These are phyloP conservation scores for Cryptus viduatorius DNA, from an alignment of 2,888 invertebrate species.

Conservation along the genomic window DNA sequence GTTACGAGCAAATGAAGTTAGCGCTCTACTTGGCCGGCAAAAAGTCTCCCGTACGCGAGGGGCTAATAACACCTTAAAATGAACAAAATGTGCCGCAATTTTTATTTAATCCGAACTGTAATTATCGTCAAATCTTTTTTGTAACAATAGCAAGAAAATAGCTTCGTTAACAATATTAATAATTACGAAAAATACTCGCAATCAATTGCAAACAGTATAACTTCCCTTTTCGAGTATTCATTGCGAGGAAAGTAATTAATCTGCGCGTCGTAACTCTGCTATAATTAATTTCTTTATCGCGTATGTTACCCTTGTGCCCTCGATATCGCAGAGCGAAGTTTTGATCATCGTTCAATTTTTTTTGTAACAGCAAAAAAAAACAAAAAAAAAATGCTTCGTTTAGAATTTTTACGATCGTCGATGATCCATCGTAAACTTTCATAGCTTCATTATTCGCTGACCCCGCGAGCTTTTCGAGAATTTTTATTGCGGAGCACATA, in stretches of 20 bases:
- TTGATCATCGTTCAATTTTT: neutral
- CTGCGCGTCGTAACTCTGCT: neutral
- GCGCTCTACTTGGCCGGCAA: no score
- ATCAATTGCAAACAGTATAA: no score
- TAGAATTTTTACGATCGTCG: neutral
- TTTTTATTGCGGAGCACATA: conserved; percentile 25
- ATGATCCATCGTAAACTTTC: neutral
- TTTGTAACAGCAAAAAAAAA: neutral
- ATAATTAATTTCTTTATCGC: neutral
- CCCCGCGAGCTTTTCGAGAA: conserved; percentile 22
- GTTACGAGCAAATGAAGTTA: no score
- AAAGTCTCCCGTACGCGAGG: no score
- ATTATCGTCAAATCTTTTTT: no score
- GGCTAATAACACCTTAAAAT: neutral
- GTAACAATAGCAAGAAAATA: no score
- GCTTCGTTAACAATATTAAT: no score
- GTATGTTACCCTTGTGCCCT: neutral
- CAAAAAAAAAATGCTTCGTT: neutral
- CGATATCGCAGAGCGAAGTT: neutral
- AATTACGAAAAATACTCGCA: no score
- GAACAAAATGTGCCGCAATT: no score
- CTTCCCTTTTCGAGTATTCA: neutral
- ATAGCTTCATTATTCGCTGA: neutral
- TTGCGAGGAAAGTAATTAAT: neutral
- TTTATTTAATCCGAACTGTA: no score